A percentile compares a stretch with the other conserved stretches of the same genome.
These are phyloP conservation scores for Orestias chungarensis DNA, from an alignment of 2,797 vertebrate genomes.

Conservation along the genomic window DNA sequence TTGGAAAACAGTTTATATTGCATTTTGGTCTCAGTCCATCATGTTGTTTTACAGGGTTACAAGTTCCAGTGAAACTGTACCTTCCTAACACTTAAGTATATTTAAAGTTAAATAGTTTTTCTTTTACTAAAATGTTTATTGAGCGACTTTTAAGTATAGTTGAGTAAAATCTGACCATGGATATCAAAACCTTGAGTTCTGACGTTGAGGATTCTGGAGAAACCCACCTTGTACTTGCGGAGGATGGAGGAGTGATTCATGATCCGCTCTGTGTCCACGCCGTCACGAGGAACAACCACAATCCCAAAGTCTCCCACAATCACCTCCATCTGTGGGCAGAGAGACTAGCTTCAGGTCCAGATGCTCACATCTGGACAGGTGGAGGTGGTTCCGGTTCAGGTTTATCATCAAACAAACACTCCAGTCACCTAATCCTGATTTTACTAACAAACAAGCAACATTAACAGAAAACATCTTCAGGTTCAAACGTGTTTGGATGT, in stretches of 20 bases:
- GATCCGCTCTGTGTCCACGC: conserved; percentile 91
- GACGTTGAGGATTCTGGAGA: too few species aligned
- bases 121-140: too few species aligned
- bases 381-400: background rate
- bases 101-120: too few species aligned
- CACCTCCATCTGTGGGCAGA: conserved; percentile 91
- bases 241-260: conserved; percentile 97
- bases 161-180: too few species aligned
- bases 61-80: too few species aligned
- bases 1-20: too few species aligned
- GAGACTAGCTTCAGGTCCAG: background rate
- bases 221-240: conserved; percentile 91
- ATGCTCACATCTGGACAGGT: background rate
- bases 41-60: too few species aligned
- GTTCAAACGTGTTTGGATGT: background rate
- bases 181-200: too few species aligned
- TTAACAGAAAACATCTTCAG: background rate
- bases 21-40: too few species aligned
- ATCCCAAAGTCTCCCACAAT: conserved; percentile 98
- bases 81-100: too few species aligned
- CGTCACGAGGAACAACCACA: conserved; percentile 95
- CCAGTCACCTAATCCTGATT: background rate
- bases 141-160: too few species aligned
- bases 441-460: background rate
- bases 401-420: background rate